Conservation (phyloP, 2,113 vertebrate species). For the Atherinomorus stipes region DNA sequence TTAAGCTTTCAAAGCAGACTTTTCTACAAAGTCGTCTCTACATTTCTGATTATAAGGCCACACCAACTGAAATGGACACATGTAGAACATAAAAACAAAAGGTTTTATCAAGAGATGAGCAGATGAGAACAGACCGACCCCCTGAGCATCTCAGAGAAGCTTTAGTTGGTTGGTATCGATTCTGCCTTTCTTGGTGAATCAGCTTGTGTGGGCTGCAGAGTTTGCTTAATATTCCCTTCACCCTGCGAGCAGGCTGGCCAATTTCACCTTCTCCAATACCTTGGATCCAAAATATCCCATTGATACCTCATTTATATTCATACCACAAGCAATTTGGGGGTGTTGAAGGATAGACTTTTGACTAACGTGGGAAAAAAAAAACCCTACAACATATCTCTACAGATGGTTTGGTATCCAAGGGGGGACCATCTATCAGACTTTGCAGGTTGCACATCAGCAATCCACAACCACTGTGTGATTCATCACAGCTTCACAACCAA, state of each 20-base stretch:
- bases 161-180: conserved; percentile 66
- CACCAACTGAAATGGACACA: neutral
- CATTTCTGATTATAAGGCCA: no score
- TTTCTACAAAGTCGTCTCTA: no score
- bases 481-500: conserved; percentile 22
- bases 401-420: conserved; percentile 7
- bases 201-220: conserved; percentile 56
- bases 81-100: neutral
- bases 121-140: conserved; percentile 34
- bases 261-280: conserved; percentile 56
- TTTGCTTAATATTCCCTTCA: conserved; percentile 65
- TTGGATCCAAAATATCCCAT: conserved; percentile 62
- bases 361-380: conserved; percentile 44
- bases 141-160: conserved; percentile 30
- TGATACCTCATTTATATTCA: conserved; percentile 72
- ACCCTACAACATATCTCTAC: conserved; percentile 23
- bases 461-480: conserved; percentile 36
- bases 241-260: conserved; percentile 60
- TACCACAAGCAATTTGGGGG: conserved; percentile 31
- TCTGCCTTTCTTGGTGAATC: conserved; percentile 61
- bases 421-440: conserved; percentile 19
- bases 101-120: conserved; percentile 35
- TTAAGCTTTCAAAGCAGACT: no score
- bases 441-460: conserved; percentile 27
- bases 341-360: conserved; percentile 57